Percentiles rank a stretch among this genome's conserved stretches.
Evolutionary conservation across 2,888 invertebrate species (phyloP).

Genomic region (Sicus ferrugineus): DNA sequence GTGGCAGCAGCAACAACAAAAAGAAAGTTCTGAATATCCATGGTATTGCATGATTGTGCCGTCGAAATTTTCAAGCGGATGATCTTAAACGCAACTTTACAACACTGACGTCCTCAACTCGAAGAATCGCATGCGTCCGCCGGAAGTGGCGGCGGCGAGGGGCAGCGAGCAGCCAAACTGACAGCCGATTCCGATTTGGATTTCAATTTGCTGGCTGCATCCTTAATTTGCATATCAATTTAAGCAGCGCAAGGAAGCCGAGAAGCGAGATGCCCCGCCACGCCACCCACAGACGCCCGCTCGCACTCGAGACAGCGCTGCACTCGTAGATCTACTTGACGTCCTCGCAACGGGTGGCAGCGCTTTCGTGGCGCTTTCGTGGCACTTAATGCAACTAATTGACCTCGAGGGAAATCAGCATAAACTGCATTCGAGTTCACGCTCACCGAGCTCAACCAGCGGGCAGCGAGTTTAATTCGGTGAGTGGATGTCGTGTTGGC

Average conservation of each 20-base stretch:
- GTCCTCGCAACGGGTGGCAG: conserved; percentile 7
- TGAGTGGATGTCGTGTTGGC: too few relatives aligned
- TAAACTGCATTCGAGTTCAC: too few relatives aligned
- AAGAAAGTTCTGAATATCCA: neutral
- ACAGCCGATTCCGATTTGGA: conserved; percentile 21
- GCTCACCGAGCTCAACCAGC: too few relatives aligned
- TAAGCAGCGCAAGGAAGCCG: too few relatives aligned
- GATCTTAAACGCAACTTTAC: conserved; percentile 3
- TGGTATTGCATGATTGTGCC: conserved; percentile 1
- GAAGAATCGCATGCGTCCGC: neutral
- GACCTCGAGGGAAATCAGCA: conserved; percentile 32
- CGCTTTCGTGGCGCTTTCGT: conserved; percentile 9
- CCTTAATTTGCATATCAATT: conserved; percentile 33
- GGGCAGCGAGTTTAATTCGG: too few relatives aligned
- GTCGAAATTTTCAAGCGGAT: neutral
- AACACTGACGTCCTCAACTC: neutral
- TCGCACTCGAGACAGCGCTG: neutral
- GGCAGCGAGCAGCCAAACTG: neutral
- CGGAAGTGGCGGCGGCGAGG: neutral
- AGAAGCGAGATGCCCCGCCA: too few relatives aligned
- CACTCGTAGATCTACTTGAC: neutral
- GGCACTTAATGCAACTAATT: conserved; percentile 34
- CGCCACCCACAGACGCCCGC: neutral
- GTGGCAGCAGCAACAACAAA: neutral
- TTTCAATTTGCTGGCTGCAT: conserved; percentile 33